Base-by-base conservation (phyloP, 2,888 invertebrate species). In the Odontomyia ornata region DNA sequence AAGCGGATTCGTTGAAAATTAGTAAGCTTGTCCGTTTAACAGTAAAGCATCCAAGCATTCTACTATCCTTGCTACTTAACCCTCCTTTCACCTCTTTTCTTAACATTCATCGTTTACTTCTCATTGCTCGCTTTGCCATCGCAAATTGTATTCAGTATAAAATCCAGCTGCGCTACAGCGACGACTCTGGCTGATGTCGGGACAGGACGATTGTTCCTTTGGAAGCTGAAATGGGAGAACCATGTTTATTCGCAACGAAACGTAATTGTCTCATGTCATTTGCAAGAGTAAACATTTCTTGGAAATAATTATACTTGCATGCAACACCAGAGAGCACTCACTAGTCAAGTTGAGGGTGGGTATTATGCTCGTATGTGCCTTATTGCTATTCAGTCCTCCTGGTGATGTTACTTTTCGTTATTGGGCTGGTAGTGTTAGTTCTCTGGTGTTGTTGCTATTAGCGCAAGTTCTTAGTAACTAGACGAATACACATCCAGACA, bases 261-360 rank as follows among this genome's bases (percentile, higher is more conserved):
- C 46, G 43, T 46, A 67, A 67, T 67, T 67, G 67, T 67, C 21
- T 67, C 67, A 46, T 67, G 67, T 67, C 67, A 67, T 67, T 67
- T 67, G 67, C 67, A 36, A 46, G 67, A 43, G 25, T 2, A 36
- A 67, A 67, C 46, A 67, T 67, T 67, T 67, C 67, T 43, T 23
- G 18, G 46, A 21, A 67, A 46, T 67, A 67, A 67, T 46, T 67
- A 21, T 23, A 43, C 13, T 64, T 28, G 28, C 30, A n/a, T 28
- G 28, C 64, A 28, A 30, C 64, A 30, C 30, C 28, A 30, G 4
- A 64, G 13, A 64, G 30, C 64, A 64, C 30, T 60, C 21, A 21
- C 25, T 64, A 15, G 1, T 67, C 9, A 13, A 7, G 43, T 7
- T 5, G 23, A 5, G 60, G 60, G 13, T n/a, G 11, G 11, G 25